phyloP scores from a whole-genome alignment of 2,888 invertebrate genomes.

The Euzetes globulus region DNA sequence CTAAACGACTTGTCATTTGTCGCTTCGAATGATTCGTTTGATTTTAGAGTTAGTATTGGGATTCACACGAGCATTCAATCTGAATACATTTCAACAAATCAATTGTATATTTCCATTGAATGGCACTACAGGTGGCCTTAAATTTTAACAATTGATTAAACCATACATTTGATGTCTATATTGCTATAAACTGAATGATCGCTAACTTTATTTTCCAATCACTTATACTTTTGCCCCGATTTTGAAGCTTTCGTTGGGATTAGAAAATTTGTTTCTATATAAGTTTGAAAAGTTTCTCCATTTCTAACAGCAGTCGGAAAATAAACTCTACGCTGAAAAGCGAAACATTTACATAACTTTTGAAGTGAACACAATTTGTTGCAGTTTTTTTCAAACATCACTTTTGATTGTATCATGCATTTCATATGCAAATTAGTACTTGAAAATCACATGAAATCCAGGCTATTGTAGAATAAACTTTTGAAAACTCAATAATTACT shows the following conservation, averaged over 20 bases:
- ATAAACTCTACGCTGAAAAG: background rate
- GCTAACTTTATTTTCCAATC: background rate
- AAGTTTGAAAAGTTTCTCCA: background rate
- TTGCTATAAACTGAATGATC: background rate
- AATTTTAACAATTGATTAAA: constrained; percentile 12
- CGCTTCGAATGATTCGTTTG: background rate
- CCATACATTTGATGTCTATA: background rate
- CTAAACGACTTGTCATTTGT: constrained; percentile 10
- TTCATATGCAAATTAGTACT: no score
- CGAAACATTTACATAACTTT: constrained; percentile 21
- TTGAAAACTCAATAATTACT: no score
- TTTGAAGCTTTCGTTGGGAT: background rate
- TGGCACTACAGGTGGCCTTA: constrained; percentile 27
- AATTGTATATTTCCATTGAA: background rate
- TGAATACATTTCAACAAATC: background rate
- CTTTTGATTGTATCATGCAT: background rate
- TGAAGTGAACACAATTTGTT: background rate
- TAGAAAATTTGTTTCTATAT: background rate
- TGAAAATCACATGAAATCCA: no score
- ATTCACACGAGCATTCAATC: constrained; percentile 21
- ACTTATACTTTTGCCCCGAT: background rate
- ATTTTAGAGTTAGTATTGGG: background rate
- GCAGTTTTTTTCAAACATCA: background rate
- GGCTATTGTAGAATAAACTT: no score
- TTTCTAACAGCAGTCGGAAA: background rate